Evolutionary conservation across 2,888 invertebrate genomes (phyloP), one percentile per base, ranked within the genome.

Genomic region (Polydrusus pterygomalis): DNA sequence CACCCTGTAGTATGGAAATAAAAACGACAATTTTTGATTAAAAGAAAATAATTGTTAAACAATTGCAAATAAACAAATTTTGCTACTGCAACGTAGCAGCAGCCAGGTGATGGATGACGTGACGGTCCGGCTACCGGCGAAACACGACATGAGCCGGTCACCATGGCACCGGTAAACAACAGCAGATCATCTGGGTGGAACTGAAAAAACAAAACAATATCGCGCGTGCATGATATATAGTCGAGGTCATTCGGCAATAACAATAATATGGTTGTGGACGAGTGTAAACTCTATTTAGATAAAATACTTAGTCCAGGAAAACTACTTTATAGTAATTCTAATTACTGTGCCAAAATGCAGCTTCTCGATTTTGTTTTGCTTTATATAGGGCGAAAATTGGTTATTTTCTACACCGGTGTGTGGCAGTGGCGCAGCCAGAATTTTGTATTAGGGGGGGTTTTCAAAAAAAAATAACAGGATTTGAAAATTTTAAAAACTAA

Each of bases 221-320:
- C 34, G 38, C 65, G 49, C 65, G 65, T 65, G 65, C 17, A 65
- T 65, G 65, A 65, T 65, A 65, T 65, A 51, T 64, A 30, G 64
- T 38, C 49, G 65, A 65, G 65, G 65, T 65, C 65, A 65, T 51
- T 18, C 18, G 8, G n/a, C 56, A 56, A n/a, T 11, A 20, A n/a
- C 6, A 25, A n/a, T 47, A 47, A 47, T 17, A 47, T 47, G 17
- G n/a, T 17, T 47, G 17, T 47, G 13, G 17, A 25, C 17, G 25
- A 60, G 40, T 17, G 63, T 45, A 45, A 63, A 63, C 51, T 34
- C 51, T 51, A 9, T 18, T 17, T 51, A 51, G 18, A 51, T 51
- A 18, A 11, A 51, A 51, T 2, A 51, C 51, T 51, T 51, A 51
- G 51, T 18, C 20, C 18, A 51, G 51, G 51, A 51, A 9, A 51